Evolutionary conservation across 2,888 invertebrate species (phyloP).

Genomic region (Argynnis bischoffii): DNA sequence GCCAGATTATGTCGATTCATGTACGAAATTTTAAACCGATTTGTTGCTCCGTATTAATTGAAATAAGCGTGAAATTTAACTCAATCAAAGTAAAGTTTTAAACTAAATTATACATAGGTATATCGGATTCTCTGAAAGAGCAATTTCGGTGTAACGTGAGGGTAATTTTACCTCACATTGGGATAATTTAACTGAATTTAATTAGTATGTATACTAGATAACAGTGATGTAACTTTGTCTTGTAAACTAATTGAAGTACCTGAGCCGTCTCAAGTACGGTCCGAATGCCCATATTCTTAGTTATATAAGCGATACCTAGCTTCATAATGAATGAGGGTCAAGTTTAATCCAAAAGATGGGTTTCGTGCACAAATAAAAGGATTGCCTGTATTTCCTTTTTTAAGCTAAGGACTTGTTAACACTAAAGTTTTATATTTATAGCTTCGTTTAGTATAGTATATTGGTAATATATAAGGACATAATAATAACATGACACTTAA

Average conservation of each 20-base stretch:
- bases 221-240: constrained; percentile 16
- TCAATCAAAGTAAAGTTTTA: too few relatives aligned
- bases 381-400: not conserved
- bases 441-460: too few relatives aligned
- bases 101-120: not conserved
- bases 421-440: too few relatives aligned
- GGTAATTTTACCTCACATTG: not conserved
- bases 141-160: not conserved
- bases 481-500: too few relatives aligned
- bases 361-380: not conserved
- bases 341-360: constrained; percentile 2
- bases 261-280: constrained; percentile 26
- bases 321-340: constrained; percentile 9
- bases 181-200: constrained; percentile 8
- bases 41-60: too few relatives aligned
- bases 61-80: too few relatives aligned
- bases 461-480: too few relatives aligned
- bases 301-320: not conserved
- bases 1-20: too few relatives aligned
- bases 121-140: not conserved
- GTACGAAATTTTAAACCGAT: too few relatives aligned
- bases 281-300: constrained; percentile 10
- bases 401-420: not conserved
- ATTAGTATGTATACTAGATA: constrained; percentile 6
- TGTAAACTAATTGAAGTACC: constrained; percentile 27